These are phyloP conservation scores for Chymomyza amoena DNA, from an alignment of 2,888 invertebrate species.

Conservation along the genomic window DNA sequence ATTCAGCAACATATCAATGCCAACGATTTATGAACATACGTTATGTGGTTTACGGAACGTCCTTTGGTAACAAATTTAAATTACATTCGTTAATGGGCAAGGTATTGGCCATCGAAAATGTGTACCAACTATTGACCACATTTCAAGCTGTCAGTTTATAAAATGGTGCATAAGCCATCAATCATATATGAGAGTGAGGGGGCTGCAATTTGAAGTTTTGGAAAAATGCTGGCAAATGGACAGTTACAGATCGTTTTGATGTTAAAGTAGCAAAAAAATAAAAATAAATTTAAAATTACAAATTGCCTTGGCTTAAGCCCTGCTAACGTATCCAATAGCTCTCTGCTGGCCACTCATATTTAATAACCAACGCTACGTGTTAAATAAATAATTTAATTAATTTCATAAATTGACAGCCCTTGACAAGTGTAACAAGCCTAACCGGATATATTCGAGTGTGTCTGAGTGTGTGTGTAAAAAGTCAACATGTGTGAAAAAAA, in stretches of 20 bases:
- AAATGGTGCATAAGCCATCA: conserved; percentile 48
- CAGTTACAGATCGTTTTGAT: not conserved
- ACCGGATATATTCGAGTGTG: conserved; percentile 29
- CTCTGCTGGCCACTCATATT: not conserved
- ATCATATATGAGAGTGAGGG: conserved; percentile 31
- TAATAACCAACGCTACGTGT: conserved; percentile 32
- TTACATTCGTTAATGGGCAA: conserved; percentile 35
- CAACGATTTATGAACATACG: not conserved
- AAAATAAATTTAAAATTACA: conserved; percentile 35
- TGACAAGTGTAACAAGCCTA: conserved; percentile 30
- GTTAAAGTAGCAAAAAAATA: not conserved
- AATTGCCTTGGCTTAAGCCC: conserved; percentile 14
- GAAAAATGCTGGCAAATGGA: not conserved
- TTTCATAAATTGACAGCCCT: conserved; percentile 59
- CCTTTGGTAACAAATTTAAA: conserved; percentile 28
- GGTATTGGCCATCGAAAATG: conserved; percentile 24
- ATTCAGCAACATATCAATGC: not conserved
- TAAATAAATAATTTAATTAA: conserved; percentile 70
- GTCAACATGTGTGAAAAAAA: not conserved
- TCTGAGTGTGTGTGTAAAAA: conserved; percentile 24
- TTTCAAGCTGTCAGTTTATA: conserved; percentile 39
- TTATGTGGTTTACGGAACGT: not conserved
- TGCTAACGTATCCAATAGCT: not conserved
- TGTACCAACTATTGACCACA: not conserved
- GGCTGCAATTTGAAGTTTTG: no score